A percentile compares a stretch with the other conserved stretches of the same genome.
Evolutionary conservation across 1,140 invertebrate species (phyloP).

Genomic region (Listronotus bonariensis): DNA sequence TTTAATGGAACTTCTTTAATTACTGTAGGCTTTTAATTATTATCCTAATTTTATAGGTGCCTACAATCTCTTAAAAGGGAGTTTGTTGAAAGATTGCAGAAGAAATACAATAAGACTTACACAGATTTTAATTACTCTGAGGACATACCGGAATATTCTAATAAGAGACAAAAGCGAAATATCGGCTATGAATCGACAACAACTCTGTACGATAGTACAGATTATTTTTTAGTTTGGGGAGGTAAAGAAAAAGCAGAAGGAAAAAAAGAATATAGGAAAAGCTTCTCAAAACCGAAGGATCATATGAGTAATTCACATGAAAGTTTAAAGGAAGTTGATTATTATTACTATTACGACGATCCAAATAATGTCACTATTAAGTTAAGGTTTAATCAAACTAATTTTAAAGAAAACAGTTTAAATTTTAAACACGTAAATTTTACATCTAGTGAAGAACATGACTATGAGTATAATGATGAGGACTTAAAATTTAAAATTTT

Average conservation of each 20-base stretch:
- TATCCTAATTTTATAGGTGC: constrained; percentile 42
- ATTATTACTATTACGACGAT: constrained; percentile 26
- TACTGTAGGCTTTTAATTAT: too few species aligned
- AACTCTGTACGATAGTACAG: constrained; percentile 32
- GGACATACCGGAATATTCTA: not conserved
- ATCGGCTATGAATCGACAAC: constrained; percentile 6
- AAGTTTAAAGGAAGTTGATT: constrained; percentile 7
- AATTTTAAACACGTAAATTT: constrained; percentile 1
- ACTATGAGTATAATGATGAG: constrained; percentile 31
- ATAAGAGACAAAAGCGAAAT: constrained; percentile 2
- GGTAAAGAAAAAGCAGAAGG: constrained; percentile 27
- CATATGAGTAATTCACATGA: not conserved
- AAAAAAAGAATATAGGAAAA: constrained; percentile 11
- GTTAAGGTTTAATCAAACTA: constrained; percentile 1
- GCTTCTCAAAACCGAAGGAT: not conserved
- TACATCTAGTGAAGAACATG: constrained; percentile 24
- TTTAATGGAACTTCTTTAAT: too few species aligned
- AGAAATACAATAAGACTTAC: constrained; percentile 46
- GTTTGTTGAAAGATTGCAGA: constrained; percentile 45
- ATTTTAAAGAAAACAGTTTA: not conserved
- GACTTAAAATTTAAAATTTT: constrained; percentile 21
- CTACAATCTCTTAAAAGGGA: constrained; percentile 48
- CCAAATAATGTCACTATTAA: constrained; percentile 23
- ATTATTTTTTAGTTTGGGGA: constrained; percentile 28
- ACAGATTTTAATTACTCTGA: constrained; percentile 33